phyloP scores from a whole-genome alignment of 1,140 invertebrate species.

The Aphaenogaster ashmeadi region DNA sequence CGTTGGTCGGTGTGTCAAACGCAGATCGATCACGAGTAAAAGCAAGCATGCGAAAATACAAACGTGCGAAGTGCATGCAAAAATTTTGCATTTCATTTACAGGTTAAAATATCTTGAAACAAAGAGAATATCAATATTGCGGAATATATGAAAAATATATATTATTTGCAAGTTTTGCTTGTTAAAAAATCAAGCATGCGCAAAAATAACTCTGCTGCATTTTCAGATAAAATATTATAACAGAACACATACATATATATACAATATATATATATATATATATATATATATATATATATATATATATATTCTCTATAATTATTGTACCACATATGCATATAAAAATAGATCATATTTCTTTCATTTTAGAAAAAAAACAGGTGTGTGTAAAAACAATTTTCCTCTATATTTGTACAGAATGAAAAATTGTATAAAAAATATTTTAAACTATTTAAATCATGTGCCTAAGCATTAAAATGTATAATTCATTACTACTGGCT shows the following conservation, averaged over 20 bases:
- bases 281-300: neutral
- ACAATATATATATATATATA: neutral
- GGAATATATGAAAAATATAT: neutral
- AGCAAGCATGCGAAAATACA: constrained; percentile 27
- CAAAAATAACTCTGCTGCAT: neutral
- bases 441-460: neutral
- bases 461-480: neutral
- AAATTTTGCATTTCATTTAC: neutral
- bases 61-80: neutral
- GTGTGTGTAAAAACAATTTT: neutral
- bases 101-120: neutral
- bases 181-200: constrained; percentile 6
- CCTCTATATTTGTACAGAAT: neutral
- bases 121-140: neutral
- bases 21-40: constrained; percentile 18
- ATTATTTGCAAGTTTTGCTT: constrained; percentile 6
- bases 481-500: neutral
- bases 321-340: neutral
- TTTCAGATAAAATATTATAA: neutral
- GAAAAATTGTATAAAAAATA: neutral
- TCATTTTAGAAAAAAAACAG: neutral
- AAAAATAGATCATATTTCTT: neutral
- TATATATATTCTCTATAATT: neutral
- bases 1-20: constrained; percentile 41
- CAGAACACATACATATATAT: neutral